phyloP scores from a whole-genome alignment of 2,113 vertebrate species.

The Thryonomys swinderianus region DNA sequence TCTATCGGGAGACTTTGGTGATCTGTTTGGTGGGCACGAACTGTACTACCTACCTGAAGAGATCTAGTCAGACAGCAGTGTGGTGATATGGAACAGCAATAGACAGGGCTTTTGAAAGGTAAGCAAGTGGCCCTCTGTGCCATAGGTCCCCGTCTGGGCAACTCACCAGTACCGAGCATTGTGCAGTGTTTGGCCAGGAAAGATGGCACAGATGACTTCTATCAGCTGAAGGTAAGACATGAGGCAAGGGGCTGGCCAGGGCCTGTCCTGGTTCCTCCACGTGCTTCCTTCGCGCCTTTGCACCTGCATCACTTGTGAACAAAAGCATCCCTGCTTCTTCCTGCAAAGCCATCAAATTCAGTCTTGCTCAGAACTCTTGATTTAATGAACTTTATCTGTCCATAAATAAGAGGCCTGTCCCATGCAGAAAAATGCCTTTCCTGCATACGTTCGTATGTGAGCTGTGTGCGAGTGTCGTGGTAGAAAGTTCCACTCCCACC shows the following conservation, averaged over 20 bases:
- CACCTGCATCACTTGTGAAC: neutral
- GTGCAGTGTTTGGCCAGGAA: constrained; percentile 99
- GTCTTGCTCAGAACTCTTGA: neutral
- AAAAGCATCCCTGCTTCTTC: neutral
- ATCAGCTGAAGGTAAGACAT: constrained; percentile 95
- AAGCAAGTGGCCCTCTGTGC: constrained; percentile 78
- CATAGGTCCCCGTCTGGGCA: constrained; percentile 96
- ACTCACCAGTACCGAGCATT: constrained; percentile 98
- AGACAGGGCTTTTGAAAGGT: constrained; percentile 71
- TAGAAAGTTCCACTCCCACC: neutral
- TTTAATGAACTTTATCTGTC: constrained; percentile 5
- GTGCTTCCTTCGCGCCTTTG: neutral
- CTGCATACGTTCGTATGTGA: neutral
- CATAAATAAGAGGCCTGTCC: neutral
- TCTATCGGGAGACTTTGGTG: neutral
- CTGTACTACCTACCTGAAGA: neutral
- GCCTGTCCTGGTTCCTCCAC: neutral
- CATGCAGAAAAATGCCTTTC: neutral
- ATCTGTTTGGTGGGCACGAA: neutral
- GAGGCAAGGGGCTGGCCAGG: neutral
- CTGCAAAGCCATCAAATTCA: neutral
- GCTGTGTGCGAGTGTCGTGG: fast-evolving
- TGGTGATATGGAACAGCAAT: constrained; percentile 48
- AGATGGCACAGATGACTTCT: constrained; percentile 99
- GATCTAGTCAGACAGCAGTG: neutral